Conservation (phyloP, 2,113 vertebrate species). For the Semicossyphus pulcher region DNA sequence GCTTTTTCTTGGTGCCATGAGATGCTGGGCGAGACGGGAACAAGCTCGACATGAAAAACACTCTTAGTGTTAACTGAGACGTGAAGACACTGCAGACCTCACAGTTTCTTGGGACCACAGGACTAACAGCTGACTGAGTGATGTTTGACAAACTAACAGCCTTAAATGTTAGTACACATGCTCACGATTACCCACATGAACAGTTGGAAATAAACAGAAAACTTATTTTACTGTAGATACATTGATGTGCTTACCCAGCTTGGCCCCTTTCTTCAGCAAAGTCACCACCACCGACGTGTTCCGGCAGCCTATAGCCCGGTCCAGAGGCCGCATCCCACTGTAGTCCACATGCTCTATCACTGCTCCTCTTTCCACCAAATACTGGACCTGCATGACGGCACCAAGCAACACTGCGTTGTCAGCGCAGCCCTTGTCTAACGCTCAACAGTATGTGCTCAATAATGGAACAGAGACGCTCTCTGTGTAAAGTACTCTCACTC, state of each 20-base stretch:
- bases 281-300: slow-evolving; percentile 94
- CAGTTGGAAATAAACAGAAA: background rate
- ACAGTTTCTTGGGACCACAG: background rate
- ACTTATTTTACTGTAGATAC: no score
- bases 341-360: slow-evolving; percentile 96
- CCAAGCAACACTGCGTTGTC: background rate
- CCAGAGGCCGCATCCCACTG: slow-evolving; percentile 97
- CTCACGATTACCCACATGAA: no score
- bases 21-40: slow-evolving; percentile 38
- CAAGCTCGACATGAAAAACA: background rate
- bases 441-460: slow-evolving; percentile 31
- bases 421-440: slow-evolving; percentile 27
- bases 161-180: background rate
- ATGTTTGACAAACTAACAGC: background rate
- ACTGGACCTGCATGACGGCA: slow-evolving; percentile 88
- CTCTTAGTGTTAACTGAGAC: background rate
- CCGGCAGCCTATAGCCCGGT: slow-evolving; percentile 96
- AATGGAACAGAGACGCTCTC: slow-evolving; percentile 13
- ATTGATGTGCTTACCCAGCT: slow-evolving; percentile 88
- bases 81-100: background rate
- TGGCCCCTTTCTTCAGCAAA: slow-evolving; percentile 95
- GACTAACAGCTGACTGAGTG: background rate
- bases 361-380: slow-evolving; percentile 96
- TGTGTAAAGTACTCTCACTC: slow-evolving; percentile 21
- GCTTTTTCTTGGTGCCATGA: slow-evolving; percentile 41